Evolutionary conservation across 2,888 invertebrate species (phyloP), one percentile per base, ranked within the genome.

Genomic region (Tromatobia lineatoria): DNA sequence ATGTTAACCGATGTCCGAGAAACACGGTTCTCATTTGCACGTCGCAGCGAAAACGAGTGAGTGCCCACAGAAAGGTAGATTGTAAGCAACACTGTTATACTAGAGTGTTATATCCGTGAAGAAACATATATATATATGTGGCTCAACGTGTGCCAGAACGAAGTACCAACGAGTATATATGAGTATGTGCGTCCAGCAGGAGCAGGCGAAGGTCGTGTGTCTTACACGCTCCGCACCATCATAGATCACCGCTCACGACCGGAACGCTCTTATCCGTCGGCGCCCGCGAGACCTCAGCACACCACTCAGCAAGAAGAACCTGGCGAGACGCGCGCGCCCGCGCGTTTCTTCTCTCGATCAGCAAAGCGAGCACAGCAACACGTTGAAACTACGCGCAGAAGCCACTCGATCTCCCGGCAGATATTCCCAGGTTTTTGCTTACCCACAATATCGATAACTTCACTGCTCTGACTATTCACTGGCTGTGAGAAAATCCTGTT

Each of bases 211-310:
- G 82, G 83, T 84, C 83, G 83, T 75, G 73, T 81, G 81, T 86
- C 76, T 79, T 80, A 76, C 80, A 80, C 71, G 83, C 67, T 80
- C 76, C 77, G 82, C 82, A 82, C 77, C 82, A 82, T 82, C 86
- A 71, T 78, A 86, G 82, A 82, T 85, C 85, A 82, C 84, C 77
- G 74, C 77, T 82, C 84, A 80, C 86, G 82, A 82, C 79, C 82
- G 80, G 80, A 85, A 85, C 85, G 82, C 69, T 80, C 64, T 85
- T 78, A 82, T 84, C 84, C 80, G 76, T 82, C 59, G 78, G 59
- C 83, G 83, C 64, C 52, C 78, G 64, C 29, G 64, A 34, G 13
- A 42, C 20, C 20, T 50, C 59, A 23, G 59, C 54, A 45, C 57
- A 25, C 0, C 13, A 42, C 38, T 38, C 57, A 10, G 25, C 57